Conservation (phyloP, 2,888 invertebrate species). For the Sipunculus nudus region DNA sequence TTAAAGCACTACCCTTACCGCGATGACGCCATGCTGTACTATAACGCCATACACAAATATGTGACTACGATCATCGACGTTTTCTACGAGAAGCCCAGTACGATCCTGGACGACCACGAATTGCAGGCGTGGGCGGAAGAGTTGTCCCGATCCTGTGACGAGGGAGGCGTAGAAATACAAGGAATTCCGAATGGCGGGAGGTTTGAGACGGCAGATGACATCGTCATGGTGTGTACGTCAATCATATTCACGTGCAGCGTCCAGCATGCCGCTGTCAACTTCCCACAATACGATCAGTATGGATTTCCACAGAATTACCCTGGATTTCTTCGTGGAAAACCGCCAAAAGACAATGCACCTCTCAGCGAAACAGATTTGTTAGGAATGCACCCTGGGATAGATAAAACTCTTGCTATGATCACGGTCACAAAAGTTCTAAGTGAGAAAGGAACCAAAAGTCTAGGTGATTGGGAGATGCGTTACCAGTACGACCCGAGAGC, state of each 20-base stretch:
- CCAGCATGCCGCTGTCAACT: conserved; percentile 50
- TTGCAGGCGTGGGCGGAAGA: conserved; percentile 60
- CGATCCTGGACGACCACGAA: conserved; percentile 45
- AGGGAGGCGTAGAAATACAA: conserved; percentile 58
- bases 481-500: conserved; percentile 60
- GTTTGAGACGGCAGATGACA: conserved; percentile 28
- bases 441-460: conserved; percentile 52
- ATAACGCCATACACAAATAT: conserved; percentile 65
- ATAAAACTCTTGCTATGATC: conserved; percentile 59
- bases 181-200: conserved; percentile 37
- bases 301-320: conserved; percentile 54
- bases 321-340: conserved; percentile 30
- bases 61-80: conserved; percentile 64
- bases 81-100: conserved; percentile 63
- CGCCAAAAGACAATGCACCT: conserved; percentile 39
- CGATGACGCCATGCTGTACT: conserved; percentile 67
- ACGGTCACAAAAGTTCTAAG: conserved; percentile 61
- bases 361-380: too few species aligned
- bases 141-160: conserved; percentile 47
- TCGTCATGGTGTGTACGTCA: conserved; percentile 27
- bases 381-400: too few species aligned
- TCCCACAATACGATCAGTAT: conserved; percentile 53
- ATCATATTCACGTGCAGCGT: conserved; percentile 43
- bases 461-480: conserved; percentile 63
- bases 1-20: conserved; percentile 68